Base-by-base conservation (phyloP, 2,888 invertebrate species). In the Dicyrtomina minuta region DNA sequence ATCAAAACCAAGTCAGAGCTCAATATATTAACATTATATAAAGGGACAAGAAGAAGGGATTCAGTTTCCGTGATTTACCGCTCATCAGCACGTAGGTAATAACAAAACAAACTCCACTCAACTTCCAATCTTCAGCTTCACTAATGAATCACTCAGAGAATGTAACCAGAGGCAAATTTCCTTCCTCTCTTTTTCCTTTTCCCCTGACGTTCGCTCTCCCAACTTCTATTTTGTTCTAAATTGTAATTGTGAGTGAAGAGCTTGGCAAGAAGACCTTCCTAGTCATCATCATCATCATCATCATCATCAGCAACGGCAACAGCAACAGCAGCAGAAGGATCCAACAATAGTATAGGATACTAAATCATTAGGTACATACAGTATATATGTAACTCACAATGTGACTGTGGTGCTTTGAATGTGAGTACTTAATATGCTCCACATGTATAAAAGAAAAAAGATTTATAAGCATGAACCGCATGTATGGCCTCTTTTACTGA, bases 91-190 rank as follows among this genome's bases (percentile, higher is more conserved):
- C 72, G 68, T 68, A 70, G 61, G 61, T 68, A 68, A 72, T 70
- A 70, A 68, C 60, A 67, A 68, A 70, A 70, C 70, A 70, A 71
- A 72, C 72, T 66, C 68, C 49, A 69, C 55, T 68, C 70, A 70
- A 72, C 55, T 72, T 70, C 66, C 72, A 72, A 72, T 72, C 72
- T n/a, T 72, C 70, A 70, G 72, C 65, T 27, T 68, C 66, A 66
- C 68, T 72, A 72, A 72, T 72, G 72, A 72, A 70, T 72, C 72
- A 72, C 70, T 72, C 70, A 65, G 62, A 62, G 65, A 65, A 55
- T 41, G 27, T 41, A 43, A 60, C 59, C 67, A 5, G 46, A 44
- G 66, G 66, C 59, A 26, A 58, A 51, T 66, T n/a, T 62, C 62
- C 62, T 62, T 62, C 62, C 62, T 62, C 62, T 55, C n/a, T n/a